Evolutionary conservation across 1,140 invertebrate genomes (phyloP), one percentile per base, ranked within the genome.

Genomic region (Onthophagus taurus): DNA sequence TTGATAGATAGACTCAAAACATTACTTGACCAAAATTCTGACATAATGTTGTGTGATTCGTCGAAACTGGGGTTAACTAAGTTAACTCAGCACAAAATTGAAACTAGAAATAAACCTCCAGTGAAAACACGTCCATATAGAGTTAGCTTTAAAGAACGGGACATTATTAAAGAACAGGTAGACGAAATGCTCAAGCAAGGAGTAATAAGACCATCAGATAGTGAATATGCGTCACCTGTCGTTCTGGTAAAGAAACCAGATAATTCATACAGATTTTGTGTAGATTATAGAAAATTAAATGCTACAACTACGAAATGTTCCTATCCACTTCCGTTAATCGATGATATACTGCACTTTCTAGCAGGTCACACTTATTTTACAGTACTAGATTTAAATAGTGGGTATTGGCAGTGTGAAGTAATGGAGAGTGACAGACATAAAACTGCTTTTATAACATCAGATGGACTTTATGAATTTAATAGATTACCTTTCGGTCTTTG

Each of bases 261-360:
- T 19, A 53, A 51, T 1, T 23, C 39, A 18, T 42, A 42, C 13
- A 24, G 63, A 8, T 26, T 62, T 16, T 51, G 51, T 43, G 39
- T 58, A 3, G 57, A 64, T 45, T 74, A 60, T 47, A 31, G 70
- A 19, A 23, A 23, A 24, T 16, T 57, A 13, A 54, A 49, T 45
- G 29, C 42, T 30, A 35, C 46, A 20, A 47, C 38, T 8, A 23
- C 42, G 13, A 24, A 26, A 35, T 24, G 39, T 42, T 33, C 50
- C 20, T 44, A 38, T 24, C 42, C 52, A 1, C 47, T 73, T 12
- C 72, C 71, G 0, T 31, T 59, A 5, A 71, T 75, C 14, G 63
- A 71, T n/a, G 66, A 71, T 17, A 52, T 48, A 31, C 8, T 55
- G 11, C 51, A 55, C 18, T n/a, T 30, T 26, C 12, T 57, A 30